Evolutionary conservation across 1,140 invertebrate species (phyloP).

Genomic region (Lucilia cuprina): DNA sequence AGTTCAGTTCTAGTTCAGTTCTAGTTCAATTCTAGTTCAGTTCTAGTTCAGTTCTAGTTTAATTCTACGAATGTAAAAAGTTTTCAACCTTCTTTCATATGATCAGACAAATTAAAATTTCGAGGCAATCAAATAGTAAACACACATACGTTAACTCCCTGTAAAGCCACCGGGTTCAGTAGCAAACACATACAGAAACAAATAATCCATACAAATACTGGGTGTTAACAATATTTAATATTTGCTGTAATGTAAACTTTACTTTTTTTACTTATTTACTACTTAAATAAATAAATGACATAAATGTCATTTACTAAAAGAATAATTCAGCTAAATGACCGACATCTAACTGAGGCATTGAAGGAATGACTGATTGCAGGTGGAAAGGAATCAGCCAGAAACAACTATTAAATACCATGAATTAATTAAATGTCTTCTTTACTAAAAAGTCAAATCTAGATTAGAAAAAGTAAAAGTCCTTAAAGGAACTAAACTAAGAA

Average conservation of each 20-base stretch:
- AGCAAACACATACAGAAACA: too few species aligned
- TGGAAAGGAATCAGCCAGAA: background rate
- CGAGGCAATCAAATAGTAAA: too few species aligned
- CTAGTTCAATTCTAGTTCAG: too few species aligned
- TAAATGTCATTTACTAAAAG: too few species aligned
- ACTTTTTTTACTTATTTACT: background rate
- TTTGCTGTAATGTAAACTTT: background rate
- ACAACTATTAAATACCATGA: background rate
- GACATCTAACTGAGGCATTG: background rate
- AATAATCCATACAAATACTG: background rate
- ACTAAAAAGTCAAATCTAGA: background rate
- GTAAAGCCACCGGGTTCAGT: too few species aligned
- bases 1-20: too few species aligned
- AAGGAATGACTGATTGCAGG: background rate
- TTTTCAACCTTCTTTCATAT: too few species aligned
- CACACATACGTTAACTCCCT: too few species aligned
- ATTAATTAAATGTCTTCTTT: background rate
- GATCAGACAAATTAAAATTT: too few species aligned
- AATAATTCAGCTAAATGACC: background rate
- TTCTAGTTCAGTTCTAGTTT: too few species aligned
- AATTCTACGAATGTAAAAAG: too few species aligned
- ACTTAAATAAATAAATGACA: background rate
- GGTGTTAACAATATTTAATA: background rate
- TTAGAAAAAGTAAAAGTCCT: background rate
- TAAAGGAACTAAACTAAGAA: too few species aligned